Conservation (phyloP, 2,113 vertebrate species). For the Dasyornis broadbenti region DNA sequence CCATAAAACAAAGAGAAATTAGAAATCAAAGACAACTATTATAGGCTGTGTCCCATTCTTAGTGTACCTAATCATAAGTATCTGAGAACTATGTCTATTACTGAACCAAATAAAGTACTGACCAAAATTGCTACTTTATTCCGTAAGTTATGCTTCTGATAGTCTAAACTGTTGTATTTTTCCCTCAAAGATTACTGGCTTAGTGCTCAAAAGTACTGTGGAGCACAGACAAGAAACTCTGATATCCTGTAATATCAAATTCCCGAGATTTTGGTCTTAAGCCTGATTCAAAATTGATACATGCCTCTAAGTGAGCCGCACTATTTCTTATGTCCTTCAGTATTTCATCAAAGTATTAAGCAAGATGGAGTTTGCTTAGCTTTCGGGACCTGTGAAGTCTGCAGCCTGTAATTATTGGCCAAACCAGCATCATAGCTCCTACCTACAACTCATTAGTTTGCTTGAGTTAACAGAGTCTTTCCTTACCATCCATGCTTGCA, state of each 20-base stretch:
- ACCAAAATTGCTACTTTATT: neutral
- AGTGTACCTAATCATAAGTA: neutral
- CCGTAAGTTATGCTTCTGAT: neutral
- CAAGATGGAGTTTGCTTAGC: neutral
- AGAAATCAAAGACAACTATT: neutral
- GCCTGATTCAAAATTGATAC: neutral
- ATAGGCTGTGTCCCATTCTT: neutral
- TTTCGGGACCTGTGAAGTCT: neutral
- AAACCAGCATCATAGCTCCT: neutral
- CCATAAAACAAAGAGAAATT: neutral
- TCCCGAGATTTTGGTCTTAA: neutral
- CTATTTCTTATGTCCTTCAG: neutral
- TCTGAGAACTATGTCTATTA: neutral
- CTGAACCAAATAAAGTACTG: neutral
- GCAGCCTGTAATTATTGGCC: constrained; percentile 19
- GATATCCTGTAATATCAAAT: neutral
- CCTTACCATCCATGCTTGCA: neutral
- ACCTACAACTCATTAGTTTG: neutral
- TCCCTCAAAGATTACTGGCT: neutral
- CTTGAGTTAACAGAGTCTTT: neutral
- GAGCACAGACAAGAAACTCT: neutral
- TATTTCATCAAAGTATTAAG: neutral
- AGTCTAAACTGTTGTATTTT: neutral
- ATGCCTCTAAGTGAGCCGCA: neutral
- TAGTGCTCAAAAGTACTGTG: neutral